These are phyloP conservation scores for Aphis gossypii DNA, from an alignment of 1,140 invertebrate genomes.

Conservation along the genomic window DNA sequence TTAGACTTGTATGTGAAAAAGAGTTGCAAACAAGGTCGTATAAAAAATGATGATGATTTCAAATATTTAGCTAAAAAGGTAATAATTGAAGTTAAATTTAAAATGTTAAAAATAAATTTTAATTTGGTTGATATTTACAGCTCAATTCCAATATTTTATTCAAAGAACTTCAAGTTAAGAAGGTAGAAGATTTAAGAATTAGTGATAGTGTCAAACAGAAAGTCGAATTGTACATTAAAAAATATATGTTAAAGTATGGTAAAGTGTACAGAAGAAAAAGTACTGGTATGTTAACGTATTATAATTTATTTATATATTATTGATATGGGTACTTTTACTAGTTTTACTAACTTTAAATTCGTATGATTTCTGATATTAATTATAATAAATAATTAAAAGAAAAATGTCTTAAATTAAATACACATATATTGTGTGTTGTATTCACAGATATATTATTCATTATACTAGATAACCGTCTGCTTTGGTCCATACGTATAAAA, in stretches of 20 bases:
- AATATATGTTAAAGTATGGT: constrained; percentile 95
- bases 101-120: constrained; percentile 38
- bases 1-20: constrained; percentile 88
- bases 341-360: background rate
- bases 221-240: constrained; percentile 90
- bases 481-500: too few species aligned
- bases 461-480: too few species aligned
- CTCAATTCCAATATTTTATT: constrained; percentile 94
- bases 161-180: constrained; percentile 90
- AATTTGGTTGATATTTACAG: constrained; percentile 62
- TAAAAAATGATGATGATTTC: constrained; percentile 90
- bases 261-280: constrained; percentile 72
- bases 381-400: background rate
- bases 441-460: background rate
- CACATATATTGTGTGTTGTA: background rate
- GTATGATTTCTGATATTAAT: too few species aligned
- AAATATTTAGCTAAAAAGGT: constrained; percentile 96
- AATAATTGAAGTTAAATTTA: constrained; percentile 60
- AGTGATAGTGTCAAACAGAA: constrained; percentile 93
- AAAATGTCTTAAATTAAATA: background rate
- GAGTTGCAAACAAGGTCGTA: constrained; percentile 84
- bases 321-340: background rate
- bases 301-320: background rate
- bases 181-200: constrained; percentile 84
- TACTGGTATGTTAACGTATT: constrained; percentile 66